A percentile compares a stretch with the other conserved stretches of the same genome.
These are phyloP conservation scores for Calameuta filiformis DNA, from an alignment of 2,888 invertebrate species.

Conservation along the genomic window DNA sequence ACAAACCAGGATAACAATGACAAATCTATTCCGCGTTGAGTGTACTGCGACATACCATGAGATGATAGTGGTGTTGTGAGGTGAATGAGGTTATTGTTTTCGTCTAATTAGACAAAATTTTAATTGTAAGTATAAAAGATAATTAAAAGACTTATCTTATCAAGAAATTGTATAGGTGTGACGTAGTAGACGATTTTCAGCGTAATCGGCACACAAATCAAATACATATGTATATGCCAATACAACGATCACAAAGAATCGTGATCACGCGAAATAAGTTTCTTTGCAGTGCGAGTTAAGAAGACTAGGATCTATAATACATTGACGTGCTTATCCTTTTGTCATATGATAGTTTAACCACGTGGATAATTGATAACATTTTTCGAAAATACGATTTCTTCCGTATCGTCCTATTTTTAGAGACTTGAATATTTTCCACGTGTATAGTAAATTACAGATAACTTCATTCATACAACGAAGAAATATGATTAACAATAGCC, in stretches of 20 bases:
- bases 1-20: neutral
- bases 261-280: neutral
- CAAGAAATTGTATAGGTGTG: neutral
- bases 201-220: neutral
- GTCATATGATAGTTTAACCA: too few relatives aligned
- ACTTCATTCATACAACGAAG: neutral
- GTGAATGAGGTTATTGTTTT: neutral
- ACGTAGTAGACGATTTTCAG: neutral
- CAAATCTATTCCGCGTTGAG: neutral
- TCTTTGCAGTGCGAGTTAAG: neutral
- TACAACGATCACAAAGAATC: neutral
- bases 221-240: neutral
- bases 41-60: neutral
- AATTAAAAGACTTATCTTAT: neutral
- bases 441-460: too few relatives aligned
- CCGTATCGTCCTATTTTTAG: too few relatives aligned
- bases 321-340: neutral
- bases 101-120: neutral
- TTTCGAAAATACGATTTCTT: too few relatives aligned
- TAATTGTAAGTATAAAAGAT: neutral
- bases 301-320: neutral
- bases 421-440: too few relatives aligned
- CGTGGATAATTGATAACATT: too few relatives aligned
- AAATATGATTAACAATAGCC: neutral
- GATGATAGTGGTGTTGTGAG: neutral